Base-by-base conservation (phyloP, 2,113 vertebrate species). In the Ptilonorhynchus violaceus region DNA sequence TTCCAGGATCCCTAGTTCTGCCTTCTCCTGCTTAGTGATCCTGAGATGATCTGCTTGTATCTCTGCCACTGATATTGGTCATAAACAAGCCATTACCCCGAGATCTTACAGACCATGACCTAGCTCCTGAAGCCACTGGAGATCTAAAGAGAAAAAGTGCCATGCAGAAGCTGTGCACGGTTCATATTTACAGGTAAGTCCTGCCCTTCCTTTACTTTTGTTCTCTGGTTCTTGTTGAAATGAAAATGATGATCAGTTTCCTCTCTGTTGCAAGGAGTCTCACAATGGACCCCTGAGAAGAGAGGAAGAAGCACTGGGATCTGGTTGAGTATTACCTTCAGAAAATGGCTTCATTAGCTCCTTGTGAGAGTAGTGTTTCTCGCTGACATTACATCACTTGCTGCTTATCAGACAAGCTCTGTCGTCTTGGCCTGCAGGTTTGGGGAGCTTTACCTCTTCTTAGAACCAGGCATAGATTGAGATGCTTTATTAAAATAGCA, bases 161-260 rank as follows among this genome's bases (percentile, higher is more conserved):
- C 20, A 3, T 11, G 25, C 21, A 72, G 55, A 66, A 85, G 10
- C 15, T 22, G 2, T 18, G 12, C 0, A 0, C 31, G 85, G 15
- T 19, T 88, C 1, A 0, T 19, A 35, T 44, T 55, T 56, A 41
- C 21, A 44, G 56, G 33, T 75, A 30, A 39, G 53, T 49, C 70
- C 52, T 77, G 24, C 37, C 20, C 20, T 75, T 70, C 21, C 52
- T 85, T 79, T 53, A 37, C n/a, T 68, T 68, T 33, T 79, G 27
- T 25, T 87, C 60, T 25, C 10, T 27, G 15, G 6, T 15, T 89
- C 41, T 44, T 67, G 28, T 28, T 50, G 39, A 44, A 13, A 15
- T 23, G 23, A 63, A 75, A 89, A 49, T 27, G 15, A 49, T 41
- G 18, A 39, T 58, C 56, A 80, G 37, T 13, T 47, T 81, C 35